A percentile compares a stretch with the other conserved stretches of the same genome.
These are phyloP conservation scores for Amyelois transitella DNA, from an alignment of 1,140 invertebrate genomes.

Conservation along the genomic window DNA sequence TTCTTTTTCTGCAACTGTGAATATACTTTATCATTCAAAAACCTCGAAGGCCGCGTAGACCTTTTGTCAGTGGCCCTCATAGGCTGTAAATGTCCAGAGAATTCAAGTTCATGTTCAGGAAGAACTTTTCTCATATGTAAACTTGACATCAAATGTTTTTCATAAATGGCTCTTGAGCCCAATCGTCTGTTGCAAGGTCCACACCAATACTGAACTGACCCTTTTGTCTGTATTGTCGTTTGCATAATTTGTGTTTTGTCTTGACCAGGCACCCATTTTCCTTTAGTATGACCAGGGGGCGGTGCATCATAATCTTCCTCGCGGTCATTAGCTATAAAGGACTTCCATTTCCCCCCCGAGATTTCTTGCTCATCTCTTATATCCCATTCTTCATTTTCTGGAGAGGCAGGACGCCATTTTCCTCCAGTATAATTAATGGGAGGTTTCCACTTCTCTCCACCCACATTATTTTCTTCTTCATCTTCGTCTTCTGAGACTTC, in stretches of 20 bases:
- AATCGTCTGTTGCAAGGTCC: slow-evolving; percentile 84
- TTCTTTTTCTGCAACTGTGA: slow-evolving; percentile 37
- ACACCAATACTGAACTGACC: slow-evolving; percentile 83
- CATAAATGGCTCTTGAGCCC: slow-evolving; percentile 82
- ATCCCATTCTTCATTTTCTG: slow-evolving; percentile 61
- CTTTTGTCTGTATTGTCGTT: slow-evolving; percentile 64
- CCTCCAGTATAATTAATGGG: slow-evolving; percentile 81
- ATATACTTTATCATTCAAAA: slow-evolving; percentile 47
- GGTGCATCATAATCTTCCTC: slow-evolving; percentile 74
- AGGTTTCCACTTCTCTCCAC: slow-evolving; percentile 81
- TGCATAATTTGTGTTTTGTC: slow-evolving; percentile 74
- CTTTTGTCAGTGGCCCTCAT: slow-evolving; percentile 51
- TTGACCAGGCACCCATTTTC: slow-evolving; percentile 84
- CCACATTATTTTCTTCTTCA: slow-evolving; percentile 75
- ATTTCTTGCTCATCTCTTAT: slow-evolving; percentile 60
- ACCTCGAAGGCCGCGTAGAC: slow-evolving; percentile 42
- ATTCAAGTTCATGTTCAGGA: slow-evolving; percentile 79
- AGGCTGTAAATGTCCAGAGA: slow-evolving; percentile 62
- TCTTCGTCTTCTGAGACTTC: slow-evolving; percentile 77
- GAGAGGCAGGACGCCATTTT: slow-evolving; percentile 78
- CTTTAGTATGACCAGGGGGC: slow-evolving; percentile 81
- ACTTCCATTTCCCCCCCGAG: slow-evolving; percentile 71
- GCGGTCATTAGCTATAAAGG: slow-evolving; percentile 46
- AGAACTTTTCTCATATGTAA: slow-evolving; percentile 82
- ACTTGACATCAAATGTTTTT: slow-evolving; percentile 83